Conservation (phyloP, 2,797 vertebrate species). For the Miichthys miiuy region DNA sequence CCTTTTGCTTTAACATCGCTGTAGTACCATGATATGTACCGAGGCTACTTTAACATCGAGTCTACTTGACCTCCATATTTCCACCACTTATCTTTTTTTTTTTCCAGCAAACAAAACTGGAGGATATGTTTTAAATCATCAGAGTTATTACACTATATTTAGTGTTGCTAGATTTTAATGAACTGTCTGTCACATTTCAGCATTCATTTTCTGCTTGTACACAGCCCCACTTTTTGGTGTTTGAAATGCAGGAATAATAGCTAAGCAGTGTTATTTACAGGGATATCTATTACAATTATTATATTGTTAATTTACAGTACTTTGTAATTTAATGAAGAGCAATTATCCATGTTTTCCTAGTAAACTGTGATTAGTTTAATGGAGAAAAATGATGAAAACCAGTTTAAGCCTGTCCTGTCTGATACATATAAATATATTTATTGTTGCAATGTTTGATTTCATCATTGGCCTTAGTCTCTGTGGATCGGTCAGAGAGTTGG, state of each 20-base stretch:
- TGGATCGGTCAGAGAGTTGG: background rate
- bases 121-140: conserved; percentile 14
- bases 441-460: background rate
- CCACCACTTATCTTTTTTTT: background rate
- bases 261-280: background rate
- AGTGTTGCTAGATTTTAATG: background rate
- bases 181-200: conserved; percentile 3
- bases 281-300: conserved; percentile 1
- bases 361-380: conserved; percentile 11
- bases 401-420: background rate
- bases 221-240: background rate
- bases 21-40: conserved; percentile 5
- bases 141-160: background rate
- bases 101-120: conserved; percentile 24
- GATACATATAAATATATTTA: background rate
- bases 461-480: background rate
- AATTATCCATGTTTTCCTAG: conserved; percentile 11
- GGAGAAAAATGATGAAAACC: background rate
- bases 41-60: background rate
- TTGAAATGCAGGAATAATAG: background rate
- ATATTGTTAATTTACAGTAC: conserved; percentile 19
- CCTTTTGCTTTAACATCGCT: conserved; percentile 12
- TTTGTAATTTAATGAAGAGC: conserved; percentile 42
- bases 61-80: background rate
- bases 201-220: background rate